A percentile compares a stretch with the other conserved stretches of the same genome.
Evolutionary conservation across 1,140 invertebrate species (phyloP).

Genomic region (Drosophila repleta): DNA sequence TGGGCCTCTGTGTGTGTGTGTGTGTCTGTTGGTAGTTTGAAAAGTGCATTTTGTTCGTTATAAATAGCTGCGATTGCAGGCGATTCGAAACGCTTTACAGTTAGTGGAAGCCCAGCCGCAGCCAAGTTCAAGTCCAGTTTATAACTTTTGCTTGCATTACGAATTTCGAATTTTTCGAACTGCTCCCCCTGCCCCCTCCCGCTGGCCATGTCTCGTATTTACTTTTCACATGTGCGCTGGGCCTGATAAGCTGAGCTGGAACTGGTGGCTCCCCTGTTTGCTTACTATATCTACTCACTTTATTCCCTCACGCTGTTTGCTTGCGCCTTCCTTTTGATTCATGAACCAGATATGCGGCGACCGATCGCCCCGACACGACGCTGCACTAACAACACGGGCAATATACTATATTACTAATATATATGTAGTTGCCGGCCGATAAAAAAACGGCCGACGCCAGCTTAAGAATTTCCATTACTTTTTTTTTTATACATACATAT

Average conservation of each 20-base stretch:
- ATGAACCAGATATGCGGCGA: slow-evolving; percentile 35
- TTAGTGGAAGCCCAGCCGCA: background rate
- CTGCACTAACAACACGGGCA: slow-evolving; percentile 43
- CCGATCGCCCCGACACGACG: slow-evolving; percentile 1
- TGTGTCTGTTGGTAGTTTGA: slow-evolving; percentile 44
- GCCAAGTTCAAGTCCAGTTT: slow-evolving; percentile 59
- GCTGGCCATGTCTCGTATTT: slow-evolving; percentile 40
- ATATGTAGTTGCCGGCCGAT: slow-evolving; percentile 51
- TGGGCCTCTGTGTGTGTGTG: slow-evolving; percentile 10
- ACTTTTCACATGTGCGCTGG: slow-evolving; percentile 59
- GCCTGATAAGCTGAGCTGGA: slow-evolving; percentile 55
- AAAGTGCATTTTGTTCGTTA: slow-evolving; percentile 42
- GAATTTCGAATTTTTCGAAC: slow-evolving; percentile 1
- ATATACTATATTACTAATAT: slow-evolving; percentile 69
- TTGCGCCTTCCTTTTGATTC: slow-evolving; percentile 30
- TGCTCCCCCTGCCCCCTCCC: background rate
- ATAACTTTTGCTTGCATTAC: slow-evolving; percentile 14
- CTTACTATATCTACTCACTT: slow-evolving; percentile 18
- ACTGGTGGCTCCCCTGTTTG: slow-evolving; percentile 30
- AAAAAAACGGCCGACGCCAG: slow-evolving; percentile 64
- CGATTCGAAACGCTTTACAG: slow-evolving; percentile 19
- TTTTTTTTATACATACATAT: slow-evolving; percentile 2
- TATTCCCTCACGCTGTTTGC: background rate
- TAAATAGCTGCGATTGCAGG: slow-evolving; percentile 31
- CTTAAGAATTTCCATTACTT: slow-evolving; percentile 40